Evolutionary conservation across 2,888 invertebrate species (phyloP).

Genomic region (Dexiosoma caninum): DNA sequence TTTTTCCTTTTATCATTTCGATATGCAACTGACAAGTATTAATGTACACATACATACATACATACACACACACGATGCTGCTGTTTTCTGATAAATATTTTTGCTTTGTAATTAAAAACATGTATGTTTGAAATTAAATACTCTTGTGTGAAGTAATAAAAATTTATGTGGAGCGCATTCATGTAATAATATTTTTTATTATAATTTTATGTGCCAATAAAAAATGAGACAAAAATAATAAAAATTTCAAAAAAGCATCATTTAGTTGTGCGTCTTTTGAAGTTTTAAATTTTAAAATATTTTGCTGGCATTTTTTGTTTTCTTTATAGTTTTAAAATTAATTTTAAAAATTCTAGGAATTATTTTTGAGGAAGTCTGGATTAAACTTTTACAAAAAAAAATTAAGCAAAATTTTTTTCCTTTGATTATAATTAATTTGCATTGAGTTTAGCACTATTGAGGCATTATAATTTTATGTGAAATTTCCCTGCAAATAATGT

Average conservation of each 20-base stretch:
- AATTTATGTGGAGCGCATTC: slow-evolving; percentile 20
- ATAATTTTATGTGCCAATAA: not conserved
- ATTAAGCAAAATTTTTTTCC: not conserved
- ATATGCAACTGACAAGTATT: slow-evolving; percentile 9
- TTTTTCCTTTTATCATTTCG: not conserved
- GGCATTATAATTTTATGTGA: too few relatives aligned
- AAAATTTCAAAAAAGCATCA: not conserved
- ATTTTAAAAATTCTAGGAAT: too few relatives aligned
- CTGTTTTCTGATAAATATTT: not conserved
- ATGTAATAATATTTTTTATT: slow-evolving; percentile 30
- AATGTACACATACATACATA: not conserved
- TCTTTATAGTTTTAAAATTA: too few relatives aligned
- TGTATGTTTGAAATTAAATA: slow-evolving; percentile 59
- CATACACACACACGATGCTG: not conserved
- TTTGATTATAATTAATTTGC: not conserved
- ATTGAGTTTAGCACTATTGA: slow-evolving; percentile 18
- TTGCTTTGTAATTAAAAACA: slow-evolving; percentile 59
- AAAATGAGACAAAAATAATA: not conserved
- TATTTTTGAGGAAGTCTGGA: too few relatives aligned
- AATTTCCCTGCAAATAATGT: too few relatives aligned
- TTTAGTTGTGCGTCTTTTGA: slow-evolving; percentile 47
- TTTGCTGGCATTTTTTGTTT: not conserved
- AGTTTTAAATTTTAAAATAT: slow-evolving; percentile 19
- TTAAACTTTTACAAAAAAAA: too few relatives aligned
- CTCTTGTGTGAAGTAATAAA: slow-evolving; percentile 56